These are phyloP conservation scores for Cephus spinipes DNA, from an alignment of 2,888 invertebrate species.

Conservation along the genomic window DNA sequence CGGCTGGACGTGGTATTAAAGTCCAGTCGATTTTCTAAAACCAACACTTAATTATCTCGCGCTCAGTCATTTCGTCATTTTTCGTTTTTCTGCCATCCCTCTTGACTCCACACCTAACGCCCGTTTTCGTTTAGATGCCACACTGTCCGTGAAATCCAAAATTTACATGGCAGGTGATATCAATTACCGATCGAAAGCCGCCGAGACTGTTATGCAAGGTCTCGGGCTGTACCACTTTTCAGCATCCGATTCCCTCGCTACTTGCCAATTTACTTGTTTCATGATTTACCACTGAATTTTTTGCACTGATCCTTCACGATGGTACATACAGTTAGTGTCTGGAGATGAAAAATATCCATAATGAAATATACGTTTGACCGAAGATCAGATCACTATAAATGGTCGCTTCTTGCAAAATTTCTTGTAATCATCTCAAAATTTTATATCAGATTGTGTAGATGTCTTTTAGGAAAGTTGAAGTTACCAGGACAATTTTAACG, in stretches of 20 bases:
- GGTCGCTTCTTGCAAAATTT: background rate
- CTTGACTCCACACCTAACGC: slow-evolving; percentile 22
- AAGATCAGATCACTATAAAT: background rate
- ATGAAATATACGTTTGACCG: background rate
- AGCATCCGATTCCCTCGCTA: background rate
- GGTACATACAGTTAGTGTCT: background rate
- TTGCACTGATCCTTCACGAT: background rate
- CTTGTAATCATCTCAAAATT: background rate
- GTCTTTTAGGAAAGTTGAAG: background rate
- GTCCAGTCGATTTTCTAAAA: slow-evolving; percentile 62
- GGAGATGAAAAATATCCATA: background rate
- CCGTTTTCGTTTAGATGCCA: slow-evolving; percentile 19
- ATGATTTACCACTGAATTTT: background rate
- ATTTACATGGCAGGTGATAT: slow-evolving; percentile 66
- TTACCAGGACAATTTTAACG: background rate
- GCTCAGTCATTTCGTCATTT: slow-evolving; percentile 51
- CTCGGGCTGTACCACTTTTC: background rate
- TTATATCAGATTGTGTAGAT: background rate
- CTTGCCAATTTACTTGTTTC: background rate
- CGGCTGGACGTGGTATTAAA: slow-evolving; percentile 56
- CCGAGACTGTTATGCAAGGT: background rate
- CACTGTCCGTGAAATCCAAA: slow-evolving; percentile 45
- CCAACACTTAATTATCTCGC: slow-evolving; percentile 66
- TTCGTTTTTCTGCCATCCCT: slow-evolving; percentile 13
- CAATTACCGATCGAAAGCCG: slow-evolving; percentile 58